Conservation (phyloP, 2,797 vertebrate genomes). For the Gastrophryne carolinensis region DNA sequence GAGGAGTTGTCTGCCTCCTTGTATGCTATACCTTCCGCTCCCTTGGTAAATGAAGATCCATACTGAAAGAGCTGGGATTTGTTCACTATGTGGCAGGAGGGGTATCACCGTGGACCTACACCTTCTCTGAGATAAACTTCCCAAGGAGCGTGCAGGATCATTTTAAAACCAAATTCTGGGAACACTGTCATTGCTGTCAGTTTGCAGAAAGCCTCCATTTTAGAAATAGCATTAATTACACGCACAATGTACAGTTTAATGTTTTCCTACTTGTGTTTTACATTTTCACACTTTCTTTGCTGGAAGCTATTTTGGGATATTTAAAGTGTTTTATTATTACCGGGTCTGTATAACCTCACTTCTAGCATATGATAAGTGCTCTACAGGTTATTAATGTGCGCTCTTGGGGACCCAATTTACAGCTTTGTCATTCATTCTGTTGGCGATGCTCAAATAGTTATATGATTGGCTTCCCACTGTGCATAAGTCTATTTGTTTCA, state of each 20-base stretch:
- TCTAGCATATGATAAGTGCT: slow-evolving; percentile 1
- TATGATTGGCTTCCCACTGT: slow-evolving; percentile 2
- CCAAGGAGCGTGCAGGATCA: too few species aligned
- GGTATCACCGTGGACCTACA: too few species aligned
- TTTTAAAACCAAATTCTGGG: too few species aligned
- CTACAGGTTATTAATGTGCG: slow-evolving; percentile 10
- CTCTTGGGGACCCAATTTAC: slow-evolving; percentile 13
- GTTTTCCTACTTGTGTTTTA: slow-evolving; percentile 5
- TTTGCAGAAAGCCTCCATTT: background rate
- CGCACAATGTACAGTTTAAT: background rate
- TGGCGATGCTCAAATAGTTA: slow-evolving; percentile 6
- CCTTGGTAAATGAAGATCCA: too few species aligned
- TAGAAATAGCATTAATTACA: background rate
- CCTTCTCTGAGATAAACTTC: too few species aligned
- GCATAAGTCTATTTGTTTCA: slow-evolving; percentile 11
- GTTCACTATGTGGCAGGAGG: too few species aligned
- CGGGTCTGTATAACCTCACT: background rate
- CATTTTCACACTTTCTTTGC: slow-evolving; percentile 1
- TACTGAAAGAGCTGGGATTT: too few species aligned
- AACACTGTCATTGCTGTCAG: too few species aligned
- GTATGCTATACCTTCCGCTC: too few species aligned
- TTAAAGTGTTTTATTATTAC: slow-evolving; percentile 16
- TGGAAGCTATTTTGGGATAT: background rate
- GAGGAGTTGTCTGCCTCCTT: too few species aligned
- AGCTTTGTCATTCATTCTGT: slow-evolving; percentile 15